Evolutionary conservation across 2,888 invertebrate species (phyloP).

Genomic region (Liposcelis brunnea): DNA sequence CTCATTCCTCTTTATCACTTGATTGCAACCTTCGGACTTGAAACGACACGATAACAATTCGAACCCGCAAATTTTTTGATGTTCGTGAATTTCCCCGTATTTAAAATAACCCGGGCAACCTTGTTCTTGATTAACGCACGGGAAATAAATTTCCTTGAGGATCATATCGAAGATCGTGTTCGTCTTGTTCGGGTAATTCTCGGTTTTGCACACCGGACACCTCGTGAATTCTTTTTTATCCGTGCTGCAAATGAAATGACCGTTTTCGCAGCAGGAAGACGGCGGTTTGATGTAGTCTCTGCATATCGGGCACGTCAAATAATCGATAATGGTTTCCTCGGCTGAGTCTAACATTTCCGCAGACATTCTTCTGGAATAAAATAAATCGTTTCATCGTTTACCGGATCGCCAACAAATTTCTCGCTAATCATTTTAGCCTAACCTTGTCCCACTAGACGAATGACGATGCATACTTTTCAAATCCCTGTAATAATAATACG

Average conservation of each 20-base stretch:
- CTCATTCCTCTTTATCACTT: not conserved
- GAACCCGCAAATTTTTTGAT: constrained; percentile 3
- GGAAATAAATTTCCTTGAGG: constrained; percentile 1
- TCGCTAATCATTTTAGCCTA: too few species aligned
- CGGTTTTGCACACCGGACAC: not conserved
- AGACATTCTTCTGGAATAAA: constrained; percentile 1
- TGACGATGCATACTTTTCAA: too few species aligned
- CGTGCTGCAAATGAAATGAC: constrained; percentile 1
- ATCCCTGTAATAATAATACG: too few species aligned
- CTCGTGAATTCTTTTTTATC: not conserved
- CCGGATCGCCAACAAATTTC: too few species aligned
- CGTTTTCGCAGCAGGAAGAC: constrained; percentile 1
- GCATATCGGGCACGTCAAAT: constrained; percentile 1
- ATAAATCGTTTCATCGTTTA: too few species aligned
- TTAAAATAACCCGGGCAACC: constrained; percentile 1
- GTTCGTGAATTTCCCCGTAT: constrained; percentile 1
- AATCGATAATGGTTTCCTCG: constrained; percentile 3
- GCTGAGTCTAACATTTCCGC: not conserved
- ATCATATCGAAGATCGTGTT: constrained; percentile 2
- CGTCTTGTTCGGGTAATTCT: not conserved
- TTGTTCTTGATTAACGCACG: constrained; percentile 1
- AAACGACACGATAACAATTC: not conserved
- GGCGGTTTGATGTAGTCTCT: not conserved
- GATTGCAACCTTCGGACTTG: not conserved
- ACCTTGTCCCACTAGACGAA: too few species aligned